Percentiles rank a stretch among this genome's conserved stretches.
Conservation (phyloP, 2,113 vertebrate species). For the human region GRCh38 chr6:114002501-114003000, state of each 20-base stretch:
- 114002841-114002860: not conserved
- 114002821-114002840: not conserved
- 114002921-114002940: not conserved
- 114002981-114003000: constrained; percentile 66
- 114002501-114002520: not conserved
- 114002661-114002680: not conserved
- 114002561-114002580: not conserved
- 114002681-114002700: not conserved
- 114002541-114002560: not conserved
- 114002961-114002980: not conserved
- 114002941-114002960: not conserved
- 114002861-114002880: not conserved
- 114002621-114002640: not conserved
- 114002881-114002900: not conserved
- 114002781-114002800: not conserved
- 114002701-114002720: not conserved
- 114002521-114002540: not conserved
- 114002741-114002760: not conserved
- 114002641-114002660: not conserved
- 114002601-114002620: not conserved
- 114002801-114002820: not conserved
- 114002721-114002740: not conserved
- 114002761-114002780: not conserved
- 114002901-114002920: not conserved
- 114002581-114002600: not conserved